phyloP scores from a whole-genome alignment of 2,888 invertebrate species.

The Melipona beecheii region DNA sequence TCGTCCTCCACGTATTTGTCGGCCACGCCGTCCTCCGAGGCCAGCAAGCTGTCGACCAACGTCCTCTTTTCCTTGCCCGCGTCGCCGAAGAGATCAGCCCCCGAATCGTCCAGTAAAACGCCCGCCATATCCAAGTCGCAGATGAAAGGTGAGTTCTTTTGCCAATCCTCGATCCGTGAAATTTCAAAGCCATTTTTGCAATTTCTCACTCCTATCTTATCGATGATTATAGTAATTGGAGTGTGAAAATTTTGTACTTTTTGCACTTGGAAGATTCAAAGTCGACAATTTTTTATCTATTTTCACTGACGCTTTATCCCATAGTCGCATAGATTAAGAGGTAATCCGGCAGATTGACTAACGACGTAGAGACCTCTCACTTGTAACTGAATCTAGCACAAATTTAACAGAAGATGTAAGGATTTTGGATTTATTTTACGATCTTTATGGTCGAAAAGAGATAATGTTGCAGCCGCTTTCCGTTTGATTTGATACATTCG shows the following conservation, averaged over 20 bases:
- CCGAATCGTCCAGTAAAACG: constrained; percentile 76
- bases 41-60: constrained; percentile 68
- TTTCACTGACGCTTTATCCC: too few species aligned
- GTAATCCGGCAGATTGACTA: too few species aligned
- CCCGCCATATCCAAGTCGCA: constrained; percentile 88
- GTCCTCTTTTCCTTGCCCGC: constrained; percentile 76
- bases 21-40: constrained; percentile 61
- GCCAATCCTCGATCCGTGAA: too few species aligned
- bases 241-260: too few species aligned
- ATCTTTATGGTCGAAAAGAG: not conserved
- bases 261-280: too few species aligned
- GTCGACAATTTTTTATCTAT: too few species aligned
- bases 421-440: not conserved
- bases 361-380: too few species aligned
- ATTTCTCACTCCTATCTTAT: too few species aligned
- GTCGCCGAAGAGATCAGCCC: constrained; percentile 72
- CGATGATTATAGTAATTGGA: too few species aligned
- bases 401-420: not conserved
- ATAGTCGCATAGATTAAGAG: too few species aligned
- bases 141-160: constrained; percentile 89
- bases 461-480: not conserved
- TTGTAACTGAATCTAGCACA: not conserved
- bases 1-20: constrained; percentile 66
- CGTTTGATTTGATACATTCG: not conserved
- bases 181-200: not conserved